Evolutionary conservation across 2,113 vertebrate species (phyloP), one percentile per base, ranked within the genome.

Genomic region (Micronycteris hirsuta): DNA sequence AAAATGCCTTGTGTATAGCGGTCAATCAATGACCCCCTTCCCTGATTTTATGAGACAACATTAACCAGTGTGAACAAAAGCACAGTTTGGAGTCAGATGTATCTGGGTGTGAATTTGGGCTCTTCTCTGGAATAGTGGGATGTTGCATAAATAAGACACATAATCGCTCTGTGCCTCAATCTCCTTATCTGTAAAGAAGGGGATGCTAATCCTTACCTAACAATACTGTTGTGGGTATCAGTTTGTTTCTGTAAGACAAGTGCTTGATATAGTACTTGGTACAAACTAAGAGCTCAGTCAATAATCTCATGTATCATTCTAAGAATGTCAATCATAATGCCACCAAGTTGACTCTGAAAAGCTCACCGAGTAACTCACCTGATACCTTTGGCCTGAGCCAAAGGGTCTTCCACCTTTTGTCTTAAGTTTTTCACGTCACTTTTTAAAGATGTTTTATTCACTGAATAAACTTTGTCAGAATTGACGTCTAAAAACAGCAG

Each of bases 391-490:
- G 96, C 87, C 63, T 98, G 96, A 83, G 80, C 47, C 22, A 88
- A 95, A 88, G 97, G 1, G 84, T 86, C 33, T 97, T 97, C 98
- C 7, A 7, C 20, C 52, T 98, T 98, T 92, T 97, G 98, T 96
- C 98, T 96, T 4, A 98, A 97, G 0, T 83, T 94, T 97, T 98
- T 97, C 19, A 91, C 43, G 2, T 98, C 97, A 24, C 98, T 98
- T 52, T 99, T 99, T 58, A 98, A 97, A 83, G 98, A 91, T 83
- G 97, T 83, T 33, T 91, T 96, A 24, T 98, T 95, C 41, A 73
- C 63, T 61, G 58, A 26, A 52, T n/a, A 4, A 33, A 78, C 36
- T 14, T 97, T 33, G 36, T 70, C 90, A 7, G 94, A 90, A 38
- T 76, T 89, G 19, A 49, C 56, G 6, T 96, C 88, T 58, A 81